phyloP scores from a whole-genome alignment of 2,888 invertebrate genomes.

The Brassicogethes aeneus region DNA sequence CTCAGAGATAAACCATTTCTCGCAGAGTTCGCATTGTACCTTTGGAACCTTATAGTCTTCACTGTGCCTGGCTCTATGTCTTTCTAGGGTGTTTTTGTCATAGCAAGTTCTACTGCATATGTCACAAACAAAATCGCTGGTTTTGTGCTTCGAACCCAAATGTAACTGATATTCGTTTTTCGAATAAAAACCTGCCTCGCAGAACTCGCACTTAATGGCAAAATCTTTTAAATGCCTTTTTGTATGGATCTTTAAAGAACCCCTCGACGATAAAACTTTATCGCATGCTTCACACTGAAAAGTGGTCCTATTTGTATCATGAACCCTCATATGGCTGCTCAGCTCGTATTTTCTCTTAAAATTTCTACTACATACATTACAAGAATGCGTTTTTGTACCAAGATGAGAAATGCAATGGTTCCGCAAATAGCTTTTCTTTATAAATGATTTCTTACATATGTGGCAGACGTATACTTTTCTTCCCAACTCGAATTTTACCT shows the following conservation, averaged over 20 bases:
- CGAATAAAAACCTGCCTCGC: conserved; percentile 23
- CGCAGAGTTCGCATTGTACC: conserved; percentile 22
- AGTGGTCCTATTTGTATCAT: conserved; percentile 16
- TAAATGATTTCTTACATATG: conserved; percentile 47
- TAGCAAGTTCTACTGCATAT: conserved; percentile 25
- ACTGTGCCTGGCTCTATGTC: conserved; percentile 22
- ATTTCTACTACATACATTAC: conserved; percentile 13
- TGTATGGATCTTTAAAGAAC: conserved; percentile 9
- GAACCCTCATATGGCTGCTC: conserved; percentile 13
- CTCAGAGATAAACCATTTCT: conserved; percentile 19
- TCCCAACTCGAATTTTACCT: conserved; percentile 26
- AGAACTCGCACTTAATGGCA: conserved; percentile 15
- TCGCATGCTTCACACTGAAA: conserved; percentile 46
- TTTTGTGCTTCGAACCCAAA: conserved; percentile 1
- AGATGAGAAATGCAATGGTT: conserved; percentile 14
- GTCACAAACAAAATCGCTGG: conserved; percentile 20
- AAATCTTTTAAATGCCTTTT: neutral
- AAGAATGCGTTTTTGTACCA: conserved; percentile 9
- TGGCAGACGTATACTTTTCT: conserved; percentile 45
- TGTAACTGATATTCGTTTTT: conserved; percentile 8
- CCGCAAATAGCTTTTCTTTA: conserved; percentile 42
- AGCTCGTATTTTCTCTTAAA: conserved; percentile 17
- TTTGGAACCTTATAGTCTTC: conserved; percentile 20
- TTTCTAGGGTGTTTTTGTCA: conserved; percentile 21
- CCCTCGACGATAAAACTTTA: conserved; percentile 40